Evolutionary conservation across 2,113 vertebrate species (phyloP), one percentile per base, ranked within the genome.

Genomic region (Zingel zingel): DNA sequence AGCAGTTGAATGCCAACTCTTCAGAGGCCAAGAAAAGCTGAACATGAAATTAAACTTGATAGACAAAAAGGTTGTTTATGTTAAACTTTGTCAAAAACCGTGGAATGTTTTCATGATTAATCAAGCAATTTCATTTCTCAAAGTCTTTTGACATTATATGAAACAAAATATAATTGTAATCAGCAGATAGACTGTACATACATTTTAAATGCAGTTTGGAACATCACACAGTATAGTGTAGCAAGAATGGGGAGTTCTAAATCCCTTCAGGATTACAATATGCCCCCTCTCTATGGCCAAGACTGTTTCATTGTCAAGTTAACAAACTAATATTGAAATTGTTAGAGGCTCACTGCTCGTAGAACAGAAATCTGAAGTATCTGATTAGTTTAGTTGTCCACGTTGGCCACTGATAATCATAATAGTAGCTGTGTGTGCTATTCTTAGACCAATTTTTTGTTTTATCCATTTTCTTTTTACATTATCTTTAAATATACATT

Each of bases 11-110:
- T 36, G 53, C 48, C 36, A 74, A 54, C 61, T 57, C 11, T 15
- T 47, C 23, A 57, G 53, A 69, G 78, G 56, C 23, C 43, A 64
- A 30, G 19, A 61, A 48, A 69, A 6, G 19, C 21, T 21, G 4
- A 73, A 77, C 30, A 59, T 68, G 33, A 45, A 73, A 74, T 15
- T 15, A 72, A 56, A 47, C 16, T 45, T 25, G 33, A 36, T 13
- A 9, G 8, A 47, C 19, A 25, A 63, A 71, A 65, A 50, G 3
- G 1, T 62, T 7, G 3, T 48, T 63, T 21, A 45, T 3, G 5
- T 62, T n/a, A 51, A 61, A 58, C 6, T 23, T 13, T 1, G 23
- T 13, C 27, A 11, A 68, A 33, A 36, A 23, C 14, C n/a, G 18
- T 1, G 48, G 14, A 8, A 15, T 47, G 18, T 54, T 39, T 23